Evolutionary conservation across 2,797 vertebrate genomes (phyloP).

Genomic region (Arremon aurantiirostris): DNA sequence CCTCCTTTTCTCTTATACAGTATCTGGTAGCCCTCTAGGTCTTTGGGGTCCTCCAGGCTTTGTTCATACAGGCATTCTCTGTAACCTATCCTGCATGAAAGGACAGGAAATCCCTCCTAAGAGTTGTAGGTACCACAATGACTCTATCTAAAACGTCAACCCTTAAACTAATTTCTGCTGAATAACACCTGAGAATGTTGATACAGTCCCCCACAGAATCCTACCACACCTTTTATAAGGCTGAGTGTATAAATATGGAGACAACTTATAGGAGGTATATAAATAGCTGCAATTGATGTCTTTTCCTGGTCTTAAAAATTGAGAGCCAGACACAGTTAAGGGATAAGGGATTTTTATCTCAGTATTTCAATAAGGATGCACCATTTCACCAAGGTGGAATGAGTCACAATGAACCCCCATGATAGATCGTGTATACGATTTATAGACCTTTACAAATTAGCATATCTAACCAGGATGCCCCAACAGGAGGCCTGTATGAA

Average conservation of each 20-base stretch:
- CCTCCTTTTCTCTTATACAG: not conserved
- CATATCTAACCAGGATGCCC: not conserved
- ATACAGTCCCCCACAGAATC: not conserved
- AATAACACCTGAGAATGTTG: not conserved
- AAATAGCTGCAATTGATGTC: not conserved
- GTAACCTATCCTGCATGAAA: not conserved
- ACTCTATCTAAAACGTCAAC: not conserved
- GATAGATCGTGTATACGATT: too few relatives aligned
- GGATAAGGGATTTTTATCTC: not conserved
- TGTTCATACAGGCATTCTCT: not conserved
- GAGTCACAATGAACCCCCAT: rapidly evolving
- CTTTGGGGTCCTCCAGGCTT: not conserved
- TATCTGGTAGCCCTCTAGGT: not conserved
- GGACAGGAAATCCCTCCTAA: not conserved
- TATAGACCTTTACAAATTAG: not conserved
- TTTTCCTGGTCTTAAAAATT: not conserved
- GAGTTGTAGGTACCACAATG: not conserved
- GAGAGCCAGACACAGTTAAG: not conserved
- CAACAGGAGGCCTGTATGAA: not conserved
- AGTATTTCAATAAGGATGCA: not conserved
- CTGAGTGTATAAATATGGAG: not conserved
- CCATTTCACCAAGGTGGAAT: not conserved
- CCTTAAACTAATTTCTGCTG: not conserved
- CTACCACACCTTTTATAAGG: not conserved
- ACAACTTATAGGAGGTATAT: not conserved